These are phyloP conservation scores for Danaus chrysippus DNA, from an alignment of 2,888 invertebrate species.

Conservation along the genomic window DNA sequence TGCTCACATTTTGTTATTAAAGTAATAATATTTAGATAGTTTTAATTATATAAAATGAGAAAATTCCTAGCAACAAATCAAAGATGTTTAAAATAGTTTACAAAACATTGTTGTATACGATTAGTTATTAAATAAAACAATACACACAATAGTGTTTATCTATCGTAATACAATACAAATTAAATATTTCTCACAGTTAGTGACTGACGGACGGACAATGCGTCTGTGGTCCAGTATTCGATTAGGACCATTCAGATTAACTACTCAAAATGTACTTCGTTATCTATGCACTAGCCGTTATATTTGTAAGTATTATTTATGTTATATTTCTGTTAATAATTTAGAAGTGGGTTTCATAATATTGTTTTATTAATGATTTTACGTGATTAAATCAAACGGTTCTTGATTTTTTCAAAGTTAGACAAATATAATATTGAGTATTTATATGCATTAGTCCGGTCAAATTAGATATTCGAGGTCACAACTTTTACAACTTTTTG, in stretches of 20 bases:
- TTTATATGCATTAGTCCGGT: no score
- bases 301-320: conserved; percentile 25
- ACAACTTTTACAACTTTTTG: no score
- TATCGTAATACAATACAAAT: conserved; percentile 30
- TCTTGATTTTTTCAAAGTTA: no score
- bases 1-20: no score
- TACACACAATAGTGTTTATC: conserved; percentile 5
- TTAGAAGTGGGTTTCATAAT: no score
- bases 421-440: no score
- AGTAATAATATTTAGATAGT: no score
- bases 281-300: conserved; percentile 36
- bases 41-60: neutral
- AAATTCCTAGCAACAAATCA: neutral
- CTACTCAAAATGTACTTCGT: conserved; percentile 41
- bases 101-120: neutral
- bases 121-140: conserved; percentile 3
- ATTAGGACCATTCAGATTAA: conserved; percentile 22
- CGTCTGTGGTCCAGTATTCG: conserved; percentile 35
- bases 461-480: no score
- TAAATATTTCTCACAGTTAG: conserved; percentile 38
- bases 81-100: neutral
- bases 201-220: conserved; percentile 33
- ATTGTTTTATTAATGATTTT: no score
- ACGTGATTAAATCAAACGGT: no score
- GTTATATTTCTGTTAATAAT: no score